Conservation (phyloP, 2,888 invertebrate genomes). For the Busseola fusca region DNA sequence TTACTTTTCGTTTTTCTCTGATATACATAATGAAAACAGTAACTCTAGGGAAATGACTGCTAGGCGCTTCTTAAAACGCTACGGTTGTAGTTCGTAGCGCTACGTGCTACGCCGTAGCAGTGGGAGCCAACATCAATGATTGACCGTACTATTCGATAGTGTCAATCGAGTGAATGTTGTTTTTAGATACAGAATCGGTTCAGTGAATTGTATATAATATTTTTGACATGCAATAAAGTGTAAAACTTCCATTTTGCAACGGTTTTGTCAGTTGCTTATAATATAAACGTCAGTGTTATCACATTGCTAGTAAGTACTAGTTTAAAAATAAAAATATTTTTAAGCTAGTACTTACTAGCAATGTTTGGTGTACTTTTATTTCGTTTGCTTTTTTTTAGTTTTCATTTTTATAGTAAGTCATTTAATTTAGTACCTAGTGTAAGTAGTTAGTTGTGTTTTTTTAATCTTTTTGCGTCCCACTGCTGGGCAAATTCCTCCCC, state of each 20-base stretch:
- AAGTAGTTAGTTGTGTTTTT: not conserved
- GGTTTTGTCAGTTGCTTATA: not conserved
- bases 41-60: slow-evolving; percentile 36
- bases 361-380: not conserved
- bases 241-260: not conserved
- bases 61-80: slow-evolving; percentile 5
- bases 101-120: slow-evolving; percentile 44
- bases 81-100: slow-evolving; percentile 29
- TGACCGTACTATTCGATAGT: not conserved
- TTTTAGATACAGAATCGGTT: slow-evolving; percentile 1
- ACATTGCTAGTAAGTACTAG: too few species aligned
- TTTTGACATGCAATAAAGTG: not conserved
- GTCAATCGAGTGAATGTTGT: not conserved
- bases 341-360: not conserved
- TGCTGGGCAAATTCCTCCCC: too few species aligned
- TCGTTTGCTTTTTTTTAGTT: not conserved
- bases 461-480: too few species aligned
- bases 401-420: not conserved
- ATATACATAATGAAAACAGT: slow-evolving; percentile 60
- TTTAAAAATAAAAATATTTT: too few species aligned
- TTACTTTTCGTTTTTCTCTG: slow-evolving; percentile 53
- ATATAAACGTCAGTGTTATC: not conserved
- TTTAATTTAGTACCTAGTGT: not conserved
- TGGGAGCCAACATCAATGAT: not conserved
- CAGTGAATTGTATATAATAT: not conserved